Evolutionary conservation across 1,140 invertebrate species (phyloP).

Genomic region (Pseudomyrmex dendroicus): DNA sequence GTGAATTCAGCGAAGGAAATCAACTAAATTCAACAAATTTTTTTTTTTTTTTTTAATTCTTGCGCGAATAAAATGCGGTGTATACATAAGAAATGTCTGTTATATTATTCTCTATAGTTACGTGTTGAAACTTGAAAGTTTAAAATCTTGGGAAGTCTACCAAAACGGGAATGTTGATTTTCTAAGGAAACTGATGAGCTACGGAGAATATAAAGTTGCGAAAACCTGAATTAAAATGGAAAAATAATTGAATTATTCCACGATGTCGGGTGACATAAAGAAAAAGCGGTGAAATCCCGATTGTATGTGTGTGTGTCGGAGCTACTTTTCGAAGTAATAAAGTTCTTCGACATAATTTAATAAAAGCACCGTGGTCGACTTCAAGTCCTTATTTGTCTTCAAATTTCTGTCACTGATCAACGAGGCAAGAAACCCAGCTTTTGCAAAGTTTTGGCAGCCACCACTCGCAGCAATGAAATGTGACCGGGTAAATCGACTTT

Average conservation of each 20-base stretch:
- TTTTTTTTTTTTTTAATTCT: conserved; percentile 52
- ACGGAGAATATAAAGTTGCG: background rate
- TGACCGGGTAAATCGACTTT: conserved; percentile 71
- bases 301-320: background rate
- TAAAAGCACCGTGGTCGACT: conserved; percentile 25
- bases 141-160: background rate
- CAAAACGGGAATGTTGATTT: conserved; percentile 22
- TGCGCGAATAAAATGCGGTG: conserved; percentile 32
- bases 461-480: conserved; percentile 27
- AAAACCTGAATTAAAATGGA: background rate
- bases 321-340: conserved; percentile 37
- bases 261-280: background rate
- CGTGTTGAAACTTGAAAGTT: conserved; percentile 22
- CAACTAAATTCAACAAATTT: conserved; percentile 38
- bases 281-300: conserved; percentile 38
- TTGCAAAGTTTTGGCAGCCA: conserved; percentile 39
- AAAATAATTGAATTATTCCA: conserved; percentile 36
- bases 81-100: background rate
- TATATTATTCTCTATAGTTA: conserved; percentile 53
- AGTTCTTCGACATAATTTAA: conserved; percentile 50
- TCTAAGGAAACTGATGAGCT: conserved; percentile 16
- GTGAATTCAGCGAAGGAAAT: too few species aligned
- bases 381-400: conserved; percentile 24
- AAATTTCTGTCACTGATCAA: conserved; percentile 52
- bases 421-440: conserved; percentile 31